Evolutionary conservation across 1,140 invertebrate genomes (phyloP).

Genomic region (Amphibalanus amphitrite): DNA sequence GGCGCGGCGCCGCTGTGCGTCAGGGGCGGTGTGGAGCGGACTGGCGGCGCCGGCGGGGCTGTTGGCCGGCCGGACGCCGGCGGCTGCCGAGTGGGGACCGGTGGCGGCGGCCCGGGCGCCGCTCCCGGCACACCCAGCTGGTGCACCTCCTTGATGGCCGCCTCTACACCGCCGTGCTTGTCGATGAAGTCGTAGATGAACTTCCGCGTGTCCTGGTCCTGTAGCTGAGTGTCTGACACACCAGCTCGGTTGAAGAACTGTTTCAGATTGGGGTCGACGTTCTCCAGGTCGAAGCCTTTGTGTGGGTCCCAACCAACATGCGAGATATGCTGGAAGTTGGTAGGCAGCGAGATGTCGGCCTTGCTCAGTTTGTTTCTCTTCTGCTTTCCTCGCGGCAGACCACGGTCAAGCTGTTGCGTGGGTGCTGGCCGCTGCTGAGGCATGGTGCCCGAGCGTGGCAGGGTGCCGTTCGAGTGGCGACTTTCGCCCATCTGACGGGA

Average conservation of each 20-base stretch:
- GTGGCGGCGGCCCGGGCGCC: background rate
- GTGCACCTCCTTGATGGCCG: conserved; percentile 26
- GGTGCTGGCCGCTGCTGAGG: conserved; percentile 8
- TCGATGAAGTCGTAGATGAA: conserved; percentile 92
- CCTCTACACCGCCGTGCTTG: conserved; percentile 56
- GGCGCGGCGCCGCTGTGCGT: background rate
- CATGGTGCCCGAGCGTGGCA: conserved; percentile 6
- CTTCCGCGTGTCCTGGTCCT: conserved; percentile 65
- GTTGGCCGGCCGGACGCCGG: too few relatives aligned
- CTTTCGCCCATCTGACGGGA: background rate
- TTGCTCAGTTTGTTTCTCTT: conserved; percentile 50
- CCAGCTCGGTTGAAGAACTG: conserved; percentile 59
- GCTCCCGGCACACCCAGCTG: background rate
- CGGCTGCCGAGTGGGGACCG: background rate
- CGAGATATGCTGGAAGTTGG: conserved; percentile 70
- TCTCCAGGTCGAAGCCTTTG: conserved; percentile 53
- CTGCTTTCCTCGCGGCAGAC: conserved; percentile 34
- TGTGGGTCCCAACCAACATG: conserved; percentile 78
- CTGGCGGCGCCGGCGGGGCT: too few relatives aligned
- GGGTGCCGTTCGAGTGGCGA: conserved; percentile 11
- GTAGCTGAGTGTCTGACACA: conserved; percentile 56
- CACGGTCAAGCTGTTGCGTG: conserved; percentile 8
- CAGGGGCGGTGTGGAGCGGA: background rate
- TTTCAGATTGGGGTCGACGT: conserved; percentile 53
- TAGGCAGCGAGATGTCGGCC: conserved; percentile 74